Percentiles rank a stretch among this genome's conserved stretches.
Evolutionary conservation across 2,797 vertebrate species (phyloP).

Genomic region (Notoglanidium macrostoma): DNA sequence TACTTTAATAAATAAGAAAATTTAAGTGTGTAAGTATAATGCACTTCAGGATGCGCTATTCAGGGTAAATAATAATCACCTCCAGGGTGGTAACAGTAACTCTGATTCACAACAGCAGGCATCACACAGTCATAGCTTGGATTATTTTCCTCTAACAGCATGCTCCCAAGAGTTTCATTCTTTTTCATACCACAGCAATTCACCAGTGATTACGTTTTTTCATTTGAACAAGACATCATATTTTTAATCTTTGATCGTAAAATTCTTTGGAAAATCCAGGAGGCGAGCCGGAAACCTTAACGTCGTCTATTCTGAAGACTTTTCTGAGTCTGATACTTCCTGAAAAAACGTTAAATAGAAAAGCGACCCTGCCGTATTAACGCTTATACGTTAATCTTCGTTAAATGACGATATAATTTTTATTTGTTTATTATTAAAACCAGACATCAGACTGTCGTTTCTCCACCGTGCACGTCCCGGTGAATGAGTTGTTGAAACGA

Average conservation of each 20-base stretch:
- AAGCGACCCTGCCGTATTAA: no score
- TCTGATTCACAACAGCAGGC: no score
- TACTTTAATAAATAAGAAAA: no score
- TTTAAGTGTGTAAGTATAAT: not conserved
- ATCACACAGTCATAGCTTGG: not conserved
- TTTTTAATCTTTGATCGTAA: not conserved
- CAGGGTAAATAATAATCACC: no score
- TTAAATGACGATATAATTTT: no score
- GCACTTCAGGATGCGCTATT: not conserved
- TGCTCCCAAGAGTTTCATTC: not conserved
- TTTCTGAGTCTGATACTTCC: not conserved
- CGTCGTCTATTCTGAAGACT: not conserved
- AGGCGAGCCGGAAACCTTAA: not conserved
- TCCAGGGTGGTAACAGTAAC: no score
- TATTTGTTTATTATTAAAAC: not conserved
- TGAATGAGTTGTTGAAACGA: not conserved
- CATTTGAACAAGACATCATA: no score
- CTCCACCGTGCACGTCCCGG: not conserved
- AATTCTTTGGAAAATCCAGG: not conserved
- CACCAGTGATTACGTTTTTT: not conserved
- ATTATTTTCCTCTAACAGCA: not conserved
- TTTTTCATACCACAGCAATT: not conserved
- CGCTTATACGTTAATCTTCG: not conserved
- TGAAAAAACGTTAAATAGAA: not conserved
- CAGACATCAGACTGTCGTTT: not conserved